phyloP scores from a whole-genome alignment of 2,797 vertebrate genomes.

The Luscinia luscinia region DNA sequence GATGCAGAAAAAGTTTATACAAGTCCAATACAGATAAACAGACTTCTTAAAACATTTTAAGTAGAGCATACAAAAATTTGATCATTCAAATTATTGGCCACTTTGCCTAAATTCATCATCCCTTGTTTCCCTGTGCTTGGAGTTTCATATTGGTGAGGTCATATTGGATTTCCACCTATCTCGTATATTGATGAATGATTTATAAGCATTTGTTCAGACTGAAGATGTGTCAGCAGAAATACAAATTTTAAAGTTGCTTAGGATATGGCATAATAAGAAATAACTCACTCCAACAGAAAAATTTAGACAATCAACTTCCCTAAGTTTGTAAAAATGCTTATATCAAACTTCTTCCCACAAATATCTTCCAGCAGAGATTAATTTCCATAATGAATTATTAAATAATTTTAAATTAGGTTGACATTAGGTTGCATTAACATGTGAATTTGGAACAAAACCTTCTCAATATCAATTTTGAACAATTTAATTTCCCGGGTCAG shows the following conservation, averaged over 20 bases:
- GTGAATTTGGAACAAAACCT: background rate
- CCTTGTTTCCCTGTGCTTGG: background rate
- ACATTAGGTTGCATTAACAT: background rate
- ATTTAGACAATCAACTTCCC: background rate
- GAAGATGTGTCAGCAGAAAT: background rate
- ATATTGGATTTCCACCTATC: background rate
- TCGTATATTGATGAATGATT: background rate
- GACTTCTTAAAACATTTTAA: background rate
- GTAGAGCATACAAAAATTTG: background rate
- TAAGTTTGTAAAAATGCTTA: background rate
- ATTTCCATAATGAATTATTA: background rate
- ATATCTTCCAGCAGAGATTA: background rate
- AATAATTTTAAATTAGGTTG: background rate
- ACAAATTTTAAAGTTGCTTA: background rate
- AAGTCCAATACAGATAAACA: background rate
- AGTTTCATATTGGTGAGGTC: background rate
- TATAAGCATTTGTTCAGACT: background rate
- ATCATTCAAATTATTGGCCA: background rate
- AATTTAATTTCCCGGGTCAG: background rate
- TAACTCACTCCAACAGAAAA: background rate
- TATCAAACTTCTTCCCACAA: background rate
- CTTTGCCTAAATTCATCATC: background rate
- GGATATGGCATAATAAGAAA: background rate
- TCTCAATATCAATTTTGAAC: background rate
- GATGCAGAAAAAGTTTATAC: background rate